phyloP scores from a whole-genome alignment of 2,797 vertebrate genomes.

The Enoplosus armatus region DNA sequence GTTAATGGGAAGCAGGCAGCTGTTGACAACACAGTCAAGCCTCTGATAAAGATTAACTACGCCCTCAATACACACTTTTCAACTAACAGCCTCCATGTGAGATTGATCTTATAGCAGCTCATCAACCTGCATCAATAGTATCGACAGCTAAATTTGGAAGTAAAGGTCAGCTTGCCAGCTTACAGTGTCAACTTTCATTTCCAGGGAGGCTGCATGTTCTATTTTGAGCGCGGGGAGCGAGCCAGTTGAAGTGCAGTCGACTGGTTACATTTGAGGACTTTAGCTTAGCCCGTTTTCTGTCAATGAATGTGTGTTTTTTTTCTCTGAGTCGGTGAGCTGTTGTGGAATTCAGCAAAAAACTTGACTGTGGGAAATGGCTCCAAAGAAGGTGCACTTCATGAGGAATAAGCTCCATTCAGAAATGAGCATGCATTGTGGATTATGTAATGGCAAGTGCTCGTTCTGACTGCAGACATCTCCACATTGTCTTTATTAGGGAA shows the following conservation, averaged over 20 bases:
- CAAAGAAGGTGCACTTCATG: constrained; percentile 78
- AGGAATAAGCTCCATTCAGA: constrained; percentile 24
- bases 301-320: constrained; percentile 61
- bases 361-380: constrained; percentile 73
- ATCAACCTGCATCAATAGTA: constrained; percentile 63
- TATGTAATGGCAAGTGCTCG: constrained; percentile 61
- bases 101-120: constrained; percentile 51
- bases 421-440: constrained; percentile 44
- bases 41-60: constrained; percentile 43
- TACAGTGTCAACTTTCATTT: constrained; percentile 80
- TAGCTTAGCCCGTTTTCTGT: constrained; percentile 50
- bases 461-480: constrained; percentile 62
- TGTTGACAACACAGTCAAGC: constrained; percentile 40
- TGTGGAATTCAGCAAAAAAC: constrained; percentile 46
- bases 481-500: constrained; percentile 79
- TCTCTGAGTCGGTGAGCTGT: constrained; percentile 41
- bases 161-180: constrained; percentile 62
- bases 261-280: constrained; percentile 63
- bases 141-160: constrained; percentile 74
- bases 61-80: constrained; percentile 42
- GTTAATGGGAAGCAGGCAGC: constrained; percentile 44
- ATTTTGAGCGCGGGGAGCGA: constrained; percentile 68
- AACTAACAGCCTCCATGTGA: constrained; percentile 3
- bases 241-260: constrained; percentile 58
- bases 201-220: constrained; percentile 68